Base-by-base conservation (phyloP, 1,140 invertebrate species). In the Frieseomelitta varia region DNA sequence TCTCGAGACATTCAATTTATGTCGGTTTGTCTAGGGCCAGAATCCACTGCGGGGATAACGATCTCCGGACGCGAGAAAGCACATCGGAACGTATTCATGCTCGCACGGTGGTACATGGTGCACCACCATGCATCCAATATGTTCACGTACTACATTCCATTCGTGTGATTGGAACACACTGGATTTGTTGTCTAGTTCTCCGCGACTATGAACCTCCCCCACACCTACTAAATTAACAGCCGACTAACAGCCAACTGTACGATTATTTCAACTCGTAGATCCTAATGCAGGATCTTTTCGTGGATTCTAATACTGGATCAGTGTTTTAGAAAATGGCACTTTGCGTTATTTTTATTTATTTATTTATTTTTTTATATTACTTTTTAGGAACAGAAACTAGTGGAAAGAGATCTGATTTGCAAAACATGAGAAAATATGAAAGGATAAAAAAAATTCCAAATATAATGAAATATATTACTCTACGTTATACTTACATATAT, bases 1-100 rank as follows among this genome's bases (percentile, higher is more conserved):
- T 84, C 88, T 82, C 79, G 61, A 67, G 39, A 75, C 87, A 67
- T 89, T 90, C 85, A 85, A 90, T 90, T 89, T 90, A 90, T 89
- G 82, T 90, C 84, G 81, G 88, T 87, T 89, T 87, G 81, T 90
- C 88, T 89, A 89, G 81, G 72, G 55, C 73, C 81, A 69, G 58
- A 56, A 84, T 87, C 82, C 76, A 11, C 79, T 75, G 56, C 79
- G n/a, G 75, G 88, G 88, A 90, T 87, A 87, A 90, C 82, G 88
- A 90, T 90, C 88, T 89, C 85, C 81, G 47, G 85, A 75, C 79
- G 88, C 65, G 84, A 89, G 88, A 86, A 86, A 86, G 76, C 84
- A 74, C 79, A 76, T 53, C 21, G 67, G 19, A 61, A 47, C 72
- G 61, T 82, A 82, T 80, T 75, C 75, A 79, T 79, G 68, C 80